Evolutionary conservation across 2,113 vertebrate species (phyloP), one percentile per base, ranked within the genome.

Genomic region (Progne subis): DNA sequence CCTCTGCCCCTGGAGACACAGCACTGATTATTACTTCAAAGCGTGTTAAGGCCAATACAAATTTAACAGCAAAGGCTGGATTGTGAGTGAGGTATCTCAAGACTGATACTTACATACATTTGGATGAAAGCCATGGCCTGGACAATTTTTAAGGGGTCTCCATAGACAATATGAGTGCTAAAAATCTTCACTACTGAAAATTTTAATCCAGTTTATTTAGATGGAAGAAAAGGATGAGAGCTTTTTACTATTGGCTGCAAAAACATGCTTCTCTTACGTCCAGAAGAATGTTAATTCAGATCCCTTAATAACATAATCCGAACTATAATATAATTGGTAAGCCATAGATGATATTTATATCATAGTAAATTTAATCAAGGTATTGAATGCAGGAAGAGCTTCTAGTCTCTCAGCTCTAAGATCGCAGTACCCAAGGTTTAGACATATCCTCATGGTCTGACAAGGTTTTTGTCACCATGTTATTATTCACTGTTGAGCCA

Each of bases 11-110:
- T 52, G 44, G 82, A 93, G 79, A 86, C 88, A 82, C 39, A 86
- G 47, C 64, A 81, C 72, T 12, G 6, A 86, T 92, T 92, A 90
- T 81, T 90, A 80, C 88, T 92, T 92, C 86, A 77, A 95, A 90
- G 76, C 31, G 63, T 26, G 44, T 78, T 90, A 88, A 86, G 56
- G 44, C 64, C 7, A 55, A 83, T 25, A 41, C 12, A 78, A 88
- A 87, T 90, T 80, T 52, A 90, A 85, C 39, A 80, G 79, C 41
- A 74, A 91, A 90, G 43, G 74, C 44, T 31, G 52, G n/a, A 60
- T 61, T 65, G 53, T 19, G 37, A 88, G 43, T 25, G 65, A 89
- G n/a, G 28, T 84, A 92, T 52, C 86, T 79, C 37, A 94, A 88
- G 70, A 29, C 50, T 69, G 61, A 78, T 28, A 39, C 25, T 76